phyloP scores from a whole-genome alignment of 2,113 vertebrate genomes.

The Ophthalmolycus amberensis region DNA sequence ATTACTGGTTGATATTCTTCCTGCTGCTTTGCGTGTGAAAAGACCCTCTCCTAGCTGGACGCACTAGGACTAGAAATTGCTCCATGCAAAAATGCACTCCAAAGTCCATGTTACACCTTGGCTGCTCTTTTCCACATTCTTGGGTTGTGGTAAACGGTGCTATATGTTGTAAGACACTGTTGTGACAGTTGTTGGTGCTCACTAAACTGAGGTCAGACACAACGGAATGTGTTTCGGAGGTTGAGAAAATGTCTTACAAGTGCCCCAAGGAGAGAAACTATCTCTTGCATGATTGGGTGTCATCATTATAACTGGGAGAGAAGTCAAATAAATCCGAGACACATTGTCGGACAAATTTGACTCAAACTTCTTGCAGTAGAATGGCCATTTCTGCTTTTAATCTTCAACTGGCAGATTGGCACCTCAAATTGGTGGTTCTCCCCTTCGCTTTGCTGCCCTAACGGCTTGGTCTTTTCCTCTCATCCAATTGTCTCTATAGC shows the following conservation, averaged over 20 bases:
- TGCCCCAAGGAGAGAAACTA: conserved; percentile 40
- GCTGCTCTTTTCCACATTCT: background rate
- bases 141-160: conserved; percentile 15
- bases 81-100: background rate
- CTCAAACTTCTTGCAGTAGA: conserved; percentile 20
- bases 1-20: background rate
- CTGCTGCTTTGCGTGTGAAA: background rate
- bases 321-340: conserved; percentile 24
- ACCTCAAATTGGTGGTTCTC: conserved; percentile 47
- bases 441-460: background rate
- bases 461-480: conserved; percentile 3
- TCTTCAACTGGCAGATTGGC: conserved; percentile 23
- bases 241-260: conserved; percentile 33
- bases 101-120: background rate
- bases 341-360: conserved; percentile 43
- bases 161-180: background rate
- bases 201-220: conserved; percentile 40
- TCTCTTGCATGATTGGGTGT: conserved; percentile 45
- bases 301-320: conserved; percentile 35
- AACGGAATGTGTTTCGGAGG: background rate
- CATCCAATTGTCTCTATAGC: conserved; percentile 1
- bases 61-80: background rate
- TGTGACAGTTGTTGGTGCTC: conserved; percentile 14
- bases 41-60: background rate
- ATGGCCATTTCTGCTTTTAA: conserved; percentile 16